Base-by-base conservation (phyloP, 2,888 invertebrate genomes). In the Hoplodrina ambigua region DNA sequence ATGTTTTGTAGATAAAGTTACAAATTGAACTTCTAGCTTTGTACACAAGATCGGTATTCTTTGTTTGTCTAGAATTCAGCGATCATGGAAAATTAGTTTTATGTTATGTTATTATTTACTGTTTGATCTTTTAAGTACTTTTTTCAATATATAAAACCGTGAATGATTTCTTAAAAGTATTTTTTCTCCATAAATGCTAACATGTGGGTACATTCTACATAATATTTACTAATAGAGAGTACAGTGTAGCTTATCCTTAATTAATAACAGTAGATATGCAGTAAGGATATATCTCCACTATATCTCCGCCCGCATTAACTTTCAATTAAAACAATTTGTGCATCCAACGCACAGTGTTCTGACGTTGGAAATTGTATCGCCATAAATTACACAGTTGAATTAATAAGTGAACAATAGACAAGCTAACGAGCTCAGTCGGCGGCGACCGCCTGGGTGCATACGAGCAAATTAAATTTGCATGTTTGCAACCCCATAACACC, bases 391-490 rank as follows among this genome's bases (percentile, higher is more conserved):
- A 86, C 91, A 90, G 90, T 94, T 93, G 92, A 93, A 94, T 95
- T 95, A 95, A 95, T 95, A 93, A 94, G 87, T 90, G 88, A 89
- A 93, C 93, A 93, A 93, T 93, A 87, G 92, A 85, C 84, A 75
- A 77, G 83, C 92, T 94, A 94, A 94, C 92, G 89, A 92, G 91
- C 91, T 71, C 91, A 68, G 91, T 88, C 86, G 92, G 91, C 82
- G 89, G 90, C 87, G 86, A 84, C 91, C 91, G 90, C 91, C 90
- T 89, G 92, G 88, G 90, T 88, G 91, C 90, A 89, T 91, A 87
- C 85, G 86, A 87, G 90, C 90, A 89, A 91, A 94, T 93, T 93
- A 93, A 93, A 95, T 95, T 95, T 95, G 94, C 95, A 94, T 95
- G 92, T 91, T 91, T 85, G 91, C 90, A 92, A 91, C 93, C 94